Conservation (phyloP, 2,113 vertebrate genomes). For the Laticauda colubrina region DNA sequence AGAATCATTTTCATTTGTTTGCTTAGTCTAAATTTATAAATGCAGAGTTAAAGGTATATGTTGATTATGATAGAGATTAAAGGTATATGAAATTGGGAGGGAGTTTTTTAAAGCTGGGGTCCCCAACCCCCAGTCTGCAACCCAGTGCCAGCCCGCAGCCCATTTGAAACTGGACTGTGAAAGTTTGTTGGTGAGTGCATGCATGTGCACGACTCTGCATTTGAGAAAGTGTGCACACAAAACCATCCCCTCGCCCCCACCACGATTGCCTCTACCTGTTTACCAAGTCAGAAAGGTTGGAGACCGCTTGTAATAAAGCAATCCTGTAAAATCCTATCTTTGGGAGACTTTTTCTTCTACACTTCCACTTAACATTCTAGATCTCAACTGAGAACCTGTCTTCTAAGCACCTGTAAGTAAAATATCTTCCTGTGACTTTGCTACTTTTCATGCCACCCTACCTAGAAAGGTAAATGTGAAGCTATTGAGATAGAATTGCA, state of each 20-base stretch:
- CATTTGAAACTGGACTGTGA: no score
- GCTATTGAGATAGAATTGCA: background rate
- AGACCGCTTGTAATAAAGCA: background rate
- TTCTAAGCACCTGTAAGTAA: background rate
- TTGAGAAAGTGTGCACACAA: no score
- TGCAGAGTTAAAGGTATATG: background rate
- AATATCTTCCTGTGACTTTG: background rate
- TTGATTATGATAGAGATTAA: background rate
- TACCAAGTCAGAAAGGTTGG: no score
- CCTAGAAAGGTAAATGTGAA: background rate
- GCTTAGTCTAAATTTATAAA: background rate
- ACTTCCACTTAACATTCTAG: background rate
- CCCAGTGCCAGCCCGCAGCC: no score
- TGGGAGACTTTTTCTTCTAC: background rate
- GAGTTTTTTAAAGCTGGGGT: no score
- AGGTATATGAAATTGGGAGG: background rate
- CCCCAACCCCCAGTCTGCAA: no score
- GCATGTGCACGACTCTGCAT: no score
- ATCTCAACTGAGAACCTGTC: background rate
- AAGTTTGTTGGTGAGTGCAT: no score
- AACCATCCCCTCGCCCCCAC: no score
- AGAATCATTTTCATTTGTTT: constrained; percentile 6
- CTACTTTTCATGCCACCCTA: background rate
- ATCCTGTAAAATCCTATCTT: background rate
- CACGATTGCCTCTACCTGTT: no score